phyloP scores from a whole-genome alignment of 2,888 invertebrate genomes.

The Conistra vaccinii region DNA sequence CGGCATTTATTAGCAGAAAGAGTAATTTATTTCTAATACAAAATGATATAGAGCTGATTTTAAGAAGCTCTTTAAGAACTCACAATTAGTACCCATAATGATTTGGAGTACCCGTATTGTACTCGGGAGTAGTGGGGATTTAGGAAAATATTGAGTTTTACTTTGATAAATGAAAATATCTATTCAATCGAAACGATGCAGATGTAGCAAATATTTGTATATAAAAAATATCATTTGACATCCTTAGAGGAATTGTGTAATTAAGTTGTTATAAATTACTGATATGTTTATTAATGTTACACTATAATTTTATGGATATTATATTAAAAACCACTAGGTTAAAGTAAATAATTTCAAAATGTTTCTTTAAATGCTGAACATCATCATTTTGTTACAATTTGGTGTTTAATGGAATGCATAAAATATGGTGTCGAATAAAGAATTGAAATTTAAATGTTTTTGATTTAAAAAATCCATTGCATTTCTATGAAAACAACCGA shows the following conservation, averaged over 20 bases:
- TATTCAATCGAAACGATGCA: constrained; percentile 16
- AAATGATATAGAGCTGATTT: background rate
- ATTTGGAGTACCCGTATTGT: constrained; percentile 51
- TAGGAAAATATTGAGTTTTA: constrained; percentile 33
- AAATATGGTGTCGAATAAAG: constrained; percentile 89
- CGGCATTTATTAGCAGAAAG: constrained; percentile 9
- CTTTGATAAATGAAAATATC: constrained; percentile 33
- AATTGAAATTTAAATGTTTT: constrained; percentile 73
- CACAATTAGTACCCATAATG: background rate
- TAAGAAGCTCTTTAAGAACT: constrained; percentile 7
- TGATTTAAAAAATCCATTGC: constrained; percentile 31
- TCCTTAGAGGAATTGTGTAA: constrained; percentile 71
- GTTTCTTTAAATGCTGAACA: constrained; percentile 54
- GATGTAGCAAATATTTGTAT: constrained; percentile 24
- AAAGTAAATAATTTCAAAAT: constrained; percentile 28
- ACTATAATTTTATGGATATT: constrained; percentile 53
- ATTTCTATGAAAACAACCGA: background rate
- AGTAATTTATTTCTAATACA: background rate
- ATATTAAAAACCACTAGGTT: constrained; percentile 40
- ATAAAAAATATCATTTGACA: constrained; percentile 53
- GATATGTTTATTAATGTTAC: constrained; percentile 64
- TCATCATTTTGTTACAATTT: constrained; percentile 90
- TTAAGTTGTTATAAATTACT: constrained; percentile 61
- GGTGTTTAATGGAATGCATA: constrained; percentile 88
- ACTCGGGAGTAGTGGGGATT: constrained; percentile 46